A percentile compares a stretch with the other conserved stretches of the same genome.
phyloP scores from a whole-genome alignment of 2,113 vertebrate genomes.

The Sapajus apella region DNA sequence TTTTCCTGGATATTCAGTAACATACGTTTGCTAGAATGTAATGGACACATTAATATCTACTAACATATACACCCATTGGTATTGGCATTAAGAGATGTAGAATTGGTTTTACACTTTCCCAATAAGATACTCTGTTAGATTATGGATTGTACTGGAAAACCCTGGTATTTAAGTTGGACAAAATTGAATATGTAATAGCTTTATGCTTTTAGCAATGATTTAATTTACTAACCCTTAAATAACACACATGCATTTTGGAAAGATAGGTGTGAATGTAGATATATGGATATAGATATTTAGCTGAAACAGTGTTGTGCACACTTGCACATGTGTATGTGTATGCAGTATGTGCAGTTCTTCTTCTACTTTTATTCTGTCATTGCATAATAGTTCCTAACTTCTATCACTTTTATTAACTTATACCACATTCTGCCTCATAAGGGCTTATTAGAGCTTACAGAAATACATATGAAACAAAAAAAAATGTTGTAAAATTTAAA shows the following conservation, averaged over 20 bases:
- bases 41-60: background rate
- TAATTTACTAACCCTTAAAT: background rate
- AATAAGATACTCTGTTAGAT: background rate
- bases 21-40: fast-evolving
- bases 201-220: background rate
- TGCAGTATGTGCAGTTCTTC: too few relatives aligned
- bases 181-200: background rate
- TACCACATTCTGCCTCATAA: background rate
- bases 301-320: fast-evolving
- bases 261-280: background rate
- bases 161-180: background rate
- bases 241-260: background rate
- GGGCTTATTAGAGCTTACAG: background rate
- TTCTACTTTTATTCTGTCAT: background rate
- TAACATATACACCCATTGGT: fast-evolving
- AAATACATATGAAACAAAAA: background rate
- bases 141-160: background rate
- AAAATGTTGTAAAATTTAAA: background rate
- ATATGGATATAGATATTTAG: fast-evolving
- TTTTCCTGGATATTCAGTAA: background rate
- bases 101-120: background rate
- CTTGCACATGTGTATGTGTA: fast-evolving
- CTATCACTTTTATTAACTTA: background rate
- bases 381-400: background rate
- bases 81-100: background rate